phyloP scores from a whole-genome alignment of 2,797 vertebrate genomes.

The Podarcis lilfordi region DNA sequence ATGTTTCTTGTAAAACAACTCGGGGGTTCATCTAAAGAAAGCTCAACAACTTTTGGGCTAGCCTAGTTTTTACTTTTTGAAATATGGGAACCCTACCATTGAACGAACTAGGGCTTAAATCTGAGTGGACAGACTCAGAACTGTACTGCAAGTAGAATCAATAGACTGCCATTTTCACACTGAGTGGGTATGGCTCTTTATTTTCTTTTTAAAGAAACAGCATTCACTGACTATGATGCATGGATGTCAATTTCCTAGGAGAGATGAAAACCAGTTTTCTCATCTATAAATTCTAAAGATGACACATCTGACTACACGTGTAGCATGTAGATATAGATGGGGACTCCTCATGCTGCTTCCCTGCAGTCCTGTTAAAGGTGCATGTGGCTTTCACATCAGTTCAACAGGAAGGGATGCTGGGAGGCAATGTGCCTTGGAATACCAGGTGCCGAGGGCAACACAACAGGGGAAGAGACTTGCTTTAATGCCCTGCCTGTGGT shows the following conservation, averaged over 20 bases:
- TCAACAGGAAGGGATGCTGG: not conserved
- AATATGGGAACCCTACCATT: no score
- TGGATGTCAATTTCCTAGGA: not conserved
- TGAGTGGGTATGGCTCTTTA: no score
- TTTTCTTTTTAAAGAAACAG: not conserved
- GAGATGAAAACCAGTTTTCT: not conserved
- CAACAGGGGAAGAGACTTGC: not conserved
- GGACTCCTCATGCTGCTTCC: not conserved
- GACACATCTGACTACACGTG: not conserved
- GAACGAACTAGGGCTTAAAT: not conserved
- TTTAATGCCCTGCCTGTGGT: not conserved
- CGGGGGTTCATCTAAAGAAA: no score
- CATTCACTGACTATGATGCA: not conserved
- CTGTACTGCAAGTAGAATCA: not conserved
- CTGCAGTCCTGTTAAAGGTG: not conserved
- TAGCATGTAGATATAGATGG: not conserved
- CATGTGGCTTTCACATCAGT: not conserved
- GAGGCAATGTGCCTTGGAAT: not conserved
- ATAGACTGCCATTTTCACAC: not conserved
- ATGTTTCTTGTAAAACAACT: no score
- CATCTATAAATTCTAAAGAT: not conserved
- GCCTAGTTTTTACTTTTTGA: not conserved
- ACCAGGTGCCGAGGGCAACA: not conserved
- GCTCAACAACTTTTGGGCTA: not conserved
- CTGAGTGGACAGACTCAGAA: not conserved